Evolutionary conservation across 2,888 invertebrate genomes (phyloP).

Genomic region (Notodonta ziczac): DNA sequence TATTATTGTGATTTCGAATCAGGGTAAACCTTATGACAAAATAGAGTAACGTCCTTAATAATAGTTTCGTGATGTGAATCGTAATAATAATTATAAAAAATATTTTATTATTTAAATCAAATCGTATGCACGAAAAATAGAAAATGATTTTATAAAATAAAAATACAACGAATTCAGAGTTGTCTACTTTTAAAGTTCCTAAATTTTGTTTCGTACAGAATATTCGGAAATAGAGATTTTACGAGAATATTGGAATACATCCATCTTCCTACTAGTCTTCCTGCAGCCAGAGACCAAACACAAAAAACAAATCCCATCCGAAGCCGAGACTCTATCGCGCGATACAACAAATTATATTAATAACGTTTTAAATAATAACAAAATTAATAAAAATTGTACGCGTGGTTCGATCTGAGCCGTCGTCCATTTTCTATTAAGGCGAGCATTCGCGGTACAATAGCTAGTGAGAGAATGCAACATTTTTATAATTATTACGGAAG

Average conservation of each 20-base stretch:
- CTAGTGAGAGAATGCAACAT: constrained; percentile 61
- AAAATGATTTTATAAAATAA: background rate
- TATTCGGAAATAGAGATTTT: background rate
- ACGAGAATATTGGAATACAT: background rate
- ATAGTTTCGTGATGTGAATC: constrained; percentile 16
- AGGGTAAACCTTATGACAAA: constrained; percentile 68
- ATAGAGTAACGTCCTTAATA: constrained; percentile 29
- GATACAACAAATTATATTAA: constrained; percentile 84
- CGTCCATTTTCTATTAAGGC: constrained; percentile 55
- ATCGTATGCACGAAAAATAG: constrained; percentile 2
- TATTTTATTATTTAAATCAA: constrained; percentile 2
- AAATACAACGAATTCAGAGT: constrained; percentile 17
- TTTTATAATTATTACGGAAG: constrained; percentile 62
- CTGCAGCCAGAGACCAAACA: constrained; percentile 60
- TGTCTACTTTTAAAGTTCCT: constrained; percentile 51
- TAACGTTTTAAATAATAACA: constrained; percentile 83
- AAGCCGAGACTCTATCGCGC: constrained; percentile 67
- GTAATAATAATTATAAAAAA: constrained; percentile 11
- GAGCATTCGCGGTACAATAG: constrained; percentile 64
- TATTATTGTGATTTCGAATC: constrained; percentile 70
- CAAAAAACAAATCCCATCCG: constrained; percentile 30
- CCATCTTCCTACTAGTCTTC: constrained; percentile 77
- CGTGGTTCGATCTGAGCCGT: constrained; percentile 61
- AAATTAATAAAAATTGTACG: constrained; percentile 80
- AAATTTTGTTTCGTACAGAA: constrained; percentile 36